Base-by-base conservation (phyloP, 1,140 invertebrate genomes). In the Centruroides vittatus region DNA sequence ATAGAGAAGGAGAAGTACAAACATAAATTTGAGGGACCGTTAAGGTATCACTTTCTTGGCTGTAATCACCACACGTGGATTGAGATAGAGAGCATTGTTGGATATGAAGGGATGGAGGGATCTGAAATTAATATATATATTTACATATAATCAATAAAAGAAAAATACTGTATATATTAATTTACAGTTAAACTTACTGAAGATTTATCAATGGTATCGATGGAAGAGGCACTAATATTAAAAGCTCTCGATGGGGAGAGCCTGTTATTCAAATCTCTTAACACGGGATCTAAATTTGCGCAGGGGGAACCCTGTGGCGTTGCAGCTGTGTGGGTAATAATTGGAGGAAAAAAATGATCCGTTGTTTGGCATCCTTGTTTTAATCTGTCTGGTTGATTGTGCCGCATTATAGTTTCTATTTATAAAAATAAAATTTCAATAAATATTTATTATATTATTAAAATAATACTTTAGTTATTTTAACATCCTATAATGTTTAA, bases 321-420 rank as follows among this genome's bases (percentile, higher is more conserved):
- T 52, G 93, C 93, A 7, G 92, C 92, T 10, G 93, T 98, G 68
- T 93, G 91, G 3, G 90, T 96, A 66, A 98, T 98, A 68, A 93
- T 87, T 35, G 91, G 91, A 13, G 83, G 83, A 54, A 78, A 74
- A 58, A 41, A 51, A 6, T 51, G 50, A 51, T 51, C 50, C 3
- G 50, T 51, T 5, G 23, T 51, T 34, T 51, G 12, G 50, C 23
- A 51, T 51, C 50, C 12, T 51, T 51, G 12, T 51, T n/a, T 34
- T 13, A 51, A 13, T n/a, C 12, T 13, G 12, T 51, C 12, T 34
- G 50, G 23, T n/a, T 51, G 12, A 34, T 51, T 51, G 50, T 34
- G 50, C 50, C 50, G 12, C 50, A 51, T 41, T 41, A 5, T 41
- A 8, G 41, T 41, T 41, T 41, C 41, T 41, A 41, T 41, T 41